Base-by-base conservation (phyloP, 2,113 vertebrate species). In the Alectura lathami region DNA sequence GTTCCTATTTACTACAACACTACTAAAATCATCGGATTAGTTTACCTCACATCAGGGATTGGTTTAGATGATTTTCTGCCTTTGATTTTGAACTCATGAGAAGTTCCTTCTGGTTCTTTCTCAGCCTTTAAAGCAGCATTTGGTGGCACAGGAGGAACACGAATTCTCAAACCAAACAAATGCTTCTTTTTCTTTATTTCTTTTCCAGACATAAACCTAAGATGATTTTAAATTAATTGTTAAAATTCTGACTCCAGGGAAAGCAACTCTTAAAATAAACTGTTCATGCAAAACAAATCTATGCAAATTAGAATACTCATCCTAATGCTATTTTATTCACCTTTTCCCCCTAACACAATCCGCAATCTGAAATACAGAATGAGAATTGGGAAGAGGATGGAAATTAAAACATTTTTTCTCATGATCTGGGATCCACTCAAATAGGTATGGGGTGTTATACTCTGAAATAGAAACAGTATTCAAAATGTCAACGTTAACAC, bases 181-280 rank as follows among this genome's bases (percentile, higher is more conserved):
- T 99, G 99, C 91, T 99, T 99, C 98, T 99, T 99, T 95, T 99
- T 99, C 98, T 99, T 99, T 69, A 99, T 99, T 98, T 99, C 99
- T 92, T 99, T 99, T 83, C 99, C 99, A 86, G 99, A 99, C 99
- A 99, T 99, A 97, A 99, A 99, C 98, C 99, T 99, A 90, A 90
- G 93, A 93, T 93, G 51, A 86, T 88, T 87, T 86, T 57, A 95
- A 95, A 89, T 72, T 57, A 76, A 43, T 29, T 36, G 36, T 93
- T 93, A 67, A n/a, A 86, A 80, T 66, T 80, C 50, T 60, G 42
- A 87, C 15, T 6, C 12, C 22, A 74, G 7, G 6, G 9, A 89
- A 93, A 14, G 3, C 5, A 64, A 56, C 20, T 83, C 80, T 10
- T 24, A n/a, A 34, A 79, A 27, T 20, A 78, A n/a, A 82, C 3